phyloP scores from a whole-genome alignment of 2,113 vertebrate genomes.

The Callipepla californica region DNA sequence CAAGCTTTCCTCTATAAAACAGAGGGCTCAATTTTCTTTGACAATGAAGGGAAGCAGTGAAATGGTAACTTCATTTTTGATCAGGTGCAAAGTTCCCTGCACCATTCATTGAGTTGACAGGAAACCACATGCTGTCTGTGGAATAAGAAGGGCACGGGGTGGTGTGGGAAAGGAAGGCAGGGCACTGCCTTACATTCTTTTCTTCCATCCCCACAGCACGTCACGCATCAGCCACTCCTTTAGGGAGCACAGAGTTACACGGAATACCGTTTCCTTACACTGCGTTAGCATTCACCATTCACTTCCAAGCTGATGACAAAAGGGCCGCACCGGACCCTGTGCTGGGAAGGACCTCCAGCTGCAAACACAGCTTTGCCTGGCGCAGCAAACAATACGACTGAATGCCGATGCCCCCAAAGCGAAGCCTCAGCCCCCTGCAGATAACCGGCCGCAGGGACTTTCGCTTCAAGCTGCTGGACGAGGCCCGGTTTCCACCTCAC shows the following conservation, averaged over 20 bases:
- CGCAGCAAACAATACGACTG: accelerated
- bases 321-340: neutral
- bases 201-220: neutral
- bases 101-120: neutral
- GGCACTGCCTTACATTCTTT: neutral
- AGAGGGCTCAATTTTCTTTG: neutral
- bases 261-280: neutral
- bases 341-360: neutral
- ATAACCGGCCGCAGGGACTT: neutral
- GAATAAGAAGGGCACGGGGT: neutral
- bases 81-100: neutral
- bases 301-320: neutral
- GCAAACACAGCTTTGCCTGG: accelerated
- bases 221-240: neutral
- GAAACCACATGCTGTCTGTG: neutral
- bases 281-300: accelerated
- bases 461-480: neutral
- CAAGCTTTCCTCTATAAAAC: neutral
- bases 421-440: accelerated
- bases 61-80: neutral
- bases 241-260: neutral
- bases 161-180: accelerated
- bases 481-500: neutral
- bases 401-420: accelerated
- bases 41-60: neutral